These are phyloP conservation scores for Eulacestoma nigropectus DNA, from an alignment of 2,113 vertebrate genomes.

Conservation along the genomic window DNA sequence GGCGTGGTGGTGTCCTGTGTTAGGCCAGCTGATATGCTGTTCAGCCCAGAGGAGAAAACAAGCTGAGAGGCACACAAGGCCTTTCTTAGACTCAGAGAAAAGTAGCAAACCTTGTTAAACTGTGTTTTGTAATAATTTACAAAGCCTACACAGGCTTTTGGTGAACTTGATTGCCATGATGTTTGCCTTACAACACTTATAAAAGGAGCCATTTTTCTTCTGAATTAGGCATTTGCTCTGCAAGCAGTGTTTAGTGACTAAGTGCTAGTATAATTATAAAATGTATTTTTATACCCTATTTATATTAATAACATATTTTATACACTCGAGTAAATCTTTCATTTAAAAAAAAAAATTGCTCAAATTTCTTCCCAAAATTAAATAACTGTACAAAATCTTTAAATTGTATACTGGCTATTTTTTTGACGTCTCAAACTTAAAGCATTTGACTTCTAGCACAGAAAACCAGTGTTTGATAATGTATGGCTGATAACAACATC, in stretches of 20 bases:
- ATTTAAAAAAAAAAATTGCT: neutral
- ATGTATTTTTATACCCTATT: neutral
- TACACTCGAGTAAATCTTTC: neutral
- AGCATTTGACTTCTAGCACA: neutral
- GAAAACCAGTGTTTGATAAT: neutral
- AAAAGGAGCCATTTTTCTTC: neutral
- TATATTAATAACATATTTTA: neutral
- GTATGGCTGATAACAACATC: neutral
- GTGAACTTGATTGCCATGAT: neutral
- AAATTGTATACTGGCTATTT: neutral
- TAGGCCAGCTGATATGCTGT: slow-evolving; percentile 6
- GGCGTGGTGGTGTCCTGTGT: neutral
- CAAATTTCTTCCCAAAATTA: neutral
- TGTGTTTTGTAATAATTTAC: neutral
- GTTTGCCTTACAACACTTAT: neutral
- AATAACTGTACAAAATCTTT: neutral
- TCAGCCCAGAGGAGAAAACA: slow-evolving; percentile 12
- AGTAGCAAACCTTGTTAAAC: neutral
- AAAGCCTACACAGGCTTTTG: neutral
- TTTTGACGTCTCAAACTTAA: neutral
- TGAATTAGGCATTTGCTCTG: neutral
- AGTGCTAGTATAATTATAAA: neutral
- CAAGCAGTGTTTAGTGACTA: neutral
- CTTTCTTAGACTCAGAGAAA: neutral
- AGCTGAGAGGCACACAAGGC: slow-evolving; percentile 6